These are phyloP conservation scores for Leptothorax acervorum DNA, from an alignment of 2,888 invertebrate species.

Conservation along the genomic window DNA sequence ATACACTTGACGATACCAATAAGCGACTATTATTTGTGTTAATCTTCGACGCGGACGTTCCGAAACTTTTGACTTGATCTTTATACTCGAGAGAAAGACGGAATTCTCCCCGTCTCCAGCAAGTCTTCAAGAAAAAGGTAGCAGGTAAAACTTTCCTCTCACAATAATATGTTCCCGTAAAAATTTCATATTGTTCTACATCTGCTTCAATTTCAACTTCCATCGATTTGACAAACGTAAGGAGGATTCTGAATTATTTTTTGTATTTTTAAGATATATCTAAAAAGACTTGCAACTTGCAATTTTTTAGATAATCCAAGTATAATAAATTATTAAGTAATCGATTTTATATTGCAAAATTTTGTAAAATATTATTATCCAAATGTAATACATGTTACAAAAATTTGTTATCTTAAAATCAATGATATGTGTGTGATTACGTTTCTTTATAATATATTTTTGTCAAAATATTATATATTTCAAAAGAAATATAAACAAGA, in stretches of 20 bases:
- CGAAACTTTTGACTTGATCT: constrained; percentile 62
- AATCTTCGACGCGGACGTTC: constrained; percentile 59
- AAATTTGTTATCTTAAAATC: neutral
- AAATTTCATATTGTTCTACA: constrained; percentile 35
- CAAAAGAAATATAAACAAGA: neutral
- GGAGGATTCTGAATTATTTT: neutral
- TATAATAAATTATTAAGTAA: neutral
- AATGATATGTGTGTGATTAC: neutral
- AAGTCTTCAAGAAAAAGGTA: neutral
- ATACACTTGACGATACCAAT: constrained; percentile 69
- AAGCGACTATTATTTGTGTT: constrained; percentile 72
- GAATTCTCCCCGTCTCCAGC: neutral
- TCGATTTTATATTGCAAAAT: neutral
- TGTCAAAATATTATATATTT: neutral
- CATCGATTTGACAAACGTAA: neutral
- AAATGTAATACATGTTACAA: neutral
- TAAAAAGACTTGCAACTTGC: neutral
- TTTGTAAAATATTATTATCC: neutral
- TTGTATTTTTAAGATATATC: neutral
- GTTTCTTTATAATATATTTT: neutral
- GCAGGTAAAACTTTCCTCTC: constrained; percentile 26
- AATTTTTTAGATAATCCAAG: neutral
- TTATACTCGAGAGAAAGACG: constrained; percentile 44
- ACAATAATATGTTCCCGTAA: constrained; percentile 30
- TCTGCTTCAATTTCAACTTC: neutral